Conservation (phyloP, 2,888 invertebrate genomes). For the Ophion ellenae region DNA sequence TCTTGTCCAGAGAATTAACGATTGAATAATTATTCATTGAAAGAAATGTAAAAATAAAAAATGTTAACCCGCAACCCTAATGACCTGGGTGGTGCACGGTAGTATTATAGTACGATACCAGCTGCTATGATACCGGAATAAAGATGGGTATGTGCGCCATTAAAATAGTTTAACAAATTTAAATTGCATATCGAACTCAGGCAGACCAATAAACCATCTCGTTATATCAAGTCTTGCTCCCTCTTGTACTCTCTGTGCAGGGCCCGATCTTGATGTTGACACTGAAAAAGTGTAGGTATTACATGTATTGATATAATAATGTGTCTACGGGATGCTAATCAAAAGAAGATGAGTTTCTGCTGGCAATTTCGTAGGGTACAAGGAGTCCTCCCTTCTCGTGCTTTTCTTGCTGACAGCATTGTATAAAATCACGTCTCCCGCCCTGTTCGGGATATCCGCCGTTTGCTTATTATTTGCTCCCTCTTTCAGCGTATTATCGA, state of each 20-base stretch:
- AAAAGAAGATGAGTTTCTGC: constrained; percentile 17
- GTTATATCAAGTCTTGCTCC: background rate
- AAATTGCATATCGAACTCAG: background rate
- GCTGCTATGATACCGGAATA: background rate
- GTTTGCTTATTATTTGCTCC: constrained; percentile 37
- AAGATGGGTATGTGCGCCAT: background rate
- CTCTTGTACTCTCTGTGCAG: background rate
- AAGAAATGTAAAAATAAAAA: no score
- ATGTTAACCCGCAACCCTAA: no score
- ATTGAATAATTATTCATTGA: no score
- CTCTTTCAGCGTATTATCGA: constrained; percentile 11
- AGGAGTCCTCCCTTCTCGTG: background rate
- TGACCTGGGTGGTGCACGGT: background rate
- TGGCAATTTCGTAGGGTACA: constrained; percentile 6
- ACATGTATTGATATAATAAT: constrained; percentile 4
- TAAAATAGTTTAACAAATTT: constrained; percentile 13
- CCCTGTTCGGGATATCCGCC: constrained; percentile 31
- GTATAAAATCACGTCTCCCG: constrained; percentile 17
- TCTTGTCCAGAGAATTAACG: no score
- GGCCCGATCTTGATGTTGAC: background rate
- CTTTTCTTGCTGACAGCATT: constrained; percentile 26
- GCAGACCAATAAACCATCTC: background rate
- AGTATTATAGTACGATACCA: background rate
- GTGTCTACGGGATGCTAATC: constrained; percentile 18
- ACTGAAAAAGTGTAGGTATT: background rate